A percentile compares a stretch with the other conserved stretches of the same genome.
Evolutionary conservation across 1,140 invertebrate species (phyloP).

Genomic region (Panonychus citri): DNA sequence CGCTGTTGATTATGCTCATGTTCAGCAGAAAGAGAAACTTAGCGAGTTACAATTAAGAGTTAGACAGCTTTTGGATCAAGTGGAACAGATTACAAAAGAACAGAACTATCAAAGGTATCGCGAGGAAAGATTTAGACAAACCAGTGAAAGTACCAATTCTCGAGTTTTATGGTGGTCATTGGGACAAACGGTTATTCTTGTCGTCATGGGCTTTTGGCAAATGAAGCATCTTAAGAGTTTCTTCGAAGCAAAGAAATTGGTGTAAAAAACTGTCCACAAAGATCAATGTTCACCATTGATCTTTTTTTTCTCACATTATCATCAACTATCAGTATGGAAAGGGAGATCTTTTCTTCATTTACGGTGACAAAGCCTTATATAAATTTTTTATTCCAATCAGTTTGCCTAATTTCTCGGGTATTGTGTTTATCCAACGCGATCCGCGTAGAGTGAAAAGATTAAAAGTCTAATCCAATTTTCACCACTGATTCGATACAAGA

Average conservation of each 20-base stretch:
- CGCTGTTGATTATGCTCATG: slow-evolving; percentile 88
- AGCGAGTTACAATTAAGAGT: slow-evolving; percentile 84
- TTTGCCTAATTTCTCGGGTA: too few relatives aligned
- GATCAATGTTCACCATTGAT: too few relatives aligned
- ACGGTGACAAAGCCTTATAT: neutral
- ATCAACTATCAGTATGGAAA: neutral
- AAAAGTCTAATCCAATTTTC: too few relatives aligned
- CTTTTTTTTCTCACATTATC: too few relatives aligned
- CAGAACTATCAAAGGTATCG: slow-evolving; percentile 98
- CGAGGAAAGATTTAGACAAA: slow-evolving; percentile 88
- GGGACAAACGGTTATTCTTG: slow-evolving; percentile 63
- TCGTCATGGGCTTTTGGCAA: slow-evolving; percentile 91
- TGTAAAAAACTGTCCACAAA: slow-evolving; percentile 30
- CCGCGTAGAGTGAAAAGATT: too few relatives aligned
- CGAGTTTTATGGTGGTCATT: slow-evolving; percentile 95
- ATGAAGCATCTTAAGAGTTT: slow-evolving; percentile 97
- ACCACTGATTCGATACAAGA: too few relatives aligned
- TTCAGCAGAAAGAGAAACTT: slow-evolving; percentile 92
- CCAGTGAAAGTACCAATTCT: slow-evolving; percentile 91
- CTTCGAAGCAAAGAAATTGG: slow-evolving; percentile 98
- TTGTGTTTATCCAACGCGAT: too few relatives aligned
- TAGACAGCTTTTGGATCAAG: slow-evolving; percentile 84
- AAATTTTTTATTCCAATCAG: neutral
- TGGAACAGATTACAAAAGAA: slow-evolving; percentile 97
- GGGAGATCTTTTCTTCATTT: neutral